These are phyloP conservation scores for Stylophora pistillata DNA, from an alignment of 64 coral and sea anemone species.

Conservation along the genomic window DNA sequence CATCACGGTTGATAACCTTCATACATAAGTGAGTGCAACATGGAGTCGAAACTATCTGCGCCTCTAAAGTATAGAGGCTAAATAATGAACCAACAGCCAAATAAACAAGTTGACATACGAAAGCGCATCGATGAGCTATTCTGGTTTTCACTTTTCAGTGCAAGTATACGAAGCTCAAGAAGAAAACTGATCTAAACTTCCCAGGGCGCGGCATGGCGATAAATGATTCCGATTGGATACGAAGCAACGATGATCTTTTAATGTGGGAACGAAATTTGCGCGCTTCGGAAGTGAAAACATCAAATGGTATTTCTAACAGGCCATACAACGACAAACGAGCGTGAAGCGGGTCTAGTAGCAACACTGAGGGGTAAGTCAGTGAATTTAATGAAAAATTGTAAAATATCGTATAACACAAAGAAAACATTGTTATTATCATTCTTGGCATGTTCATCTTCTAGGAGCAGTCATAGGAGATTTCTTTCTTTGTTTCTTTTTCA, in stretches of 20 bases:
- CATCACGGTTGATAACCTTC: too few species aligned
- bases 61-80: too few species aligned
- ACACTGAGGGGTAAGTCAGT: neutral
- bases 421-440: too few species aligned
- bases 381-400: neutral
- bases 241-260: conserved; percentile 68
- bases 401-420: too few species aligned
- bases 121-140: too few species aligned
- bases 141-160: conserved; percentile 38
- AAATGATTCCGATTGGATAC: conserved; percentile 63
- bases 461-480: too few species aligned
- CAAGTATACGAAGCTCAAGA: conserved; percentile 65
- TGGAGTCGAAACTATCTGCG: too few species aligned
- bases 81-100: too few species aligned
- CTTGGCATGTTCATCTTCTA: too few species aligned
- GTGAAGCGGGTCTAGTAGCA: neutral
- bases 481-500: too few species aligned
- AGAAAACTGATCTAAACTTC: conserved; percentile 68
- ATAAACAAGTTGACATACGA: too few species aligned
- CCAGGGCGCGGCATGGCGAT: conserved; percentile 72
- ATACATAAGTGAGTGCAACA: too few species aligned
- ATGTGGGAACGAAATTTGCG: conserved; percentile 96
- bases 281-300: conserved; percentile 76
- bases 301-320: conserved; percentile 23
- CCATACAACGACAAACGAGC: conserved; percentile 20